Evolutionary conservation across 2,113 vertebrate species (phyloP), one percentile per base, ranked within the genome.

Genomic region (Benitochromis conjunctus): DNA sequence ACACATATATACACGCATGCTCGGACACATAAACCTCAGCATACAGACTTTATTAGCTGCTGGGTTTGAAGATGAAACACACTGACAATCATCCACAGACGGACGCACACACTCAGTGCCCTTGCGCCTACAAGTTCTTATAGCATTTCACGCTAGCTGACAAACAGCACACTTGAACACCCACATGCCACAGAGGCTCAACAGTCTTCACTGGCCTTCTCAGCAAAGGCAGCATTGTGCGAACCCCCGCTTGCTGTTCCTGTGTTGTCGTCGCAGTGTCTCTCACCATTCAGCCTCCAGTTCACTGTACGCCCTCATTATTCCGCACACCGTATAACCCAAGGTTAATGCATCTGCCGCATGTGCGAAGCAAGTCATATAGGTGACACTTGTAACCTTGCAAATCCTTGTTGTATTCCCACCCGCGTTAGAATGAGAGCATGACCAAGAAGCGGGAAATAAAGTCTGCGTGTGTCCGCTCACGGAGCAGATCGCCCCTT

Each of bases 131-230:
- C 93, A 91, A 88, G 62, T 90, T 90, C 91, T 93, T 74, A 82
- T n/a, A 91, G 83, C 84, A 43, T 92, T 87, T 92, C 84, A 85
- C 90, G 57, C 84, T 79, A 64, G 86, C 77, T 46, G 79, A 86
- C 69, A 93, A 94, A 94, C 91, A 95, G 91, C 92, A 88, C 91
- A 93, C 93, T 93, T 16, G 41, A 92, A 83, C 94, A 43, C 93
- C 92, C 91, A 92, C 90, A 34, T 76, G 6, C 57, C 21, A 10
- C 13, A 11, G 53, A 92, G 78, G 85, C 76, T 66, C 78, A 79
- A 51, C 80, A 34, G 82, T 78, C 88, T 83, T 81, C 85, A 66
- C 62, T 21, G 83, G 83, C 43, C 55, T 86, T 86, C 60, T 82
- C 87, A 78, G 60, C 24, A 21, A 88, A 81, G 78, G 43, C 58